Evolutionary conservation across 2,888 invertebrate species (phyloP).

Genomic region (Pachliopta kotzebuea): DNA sequence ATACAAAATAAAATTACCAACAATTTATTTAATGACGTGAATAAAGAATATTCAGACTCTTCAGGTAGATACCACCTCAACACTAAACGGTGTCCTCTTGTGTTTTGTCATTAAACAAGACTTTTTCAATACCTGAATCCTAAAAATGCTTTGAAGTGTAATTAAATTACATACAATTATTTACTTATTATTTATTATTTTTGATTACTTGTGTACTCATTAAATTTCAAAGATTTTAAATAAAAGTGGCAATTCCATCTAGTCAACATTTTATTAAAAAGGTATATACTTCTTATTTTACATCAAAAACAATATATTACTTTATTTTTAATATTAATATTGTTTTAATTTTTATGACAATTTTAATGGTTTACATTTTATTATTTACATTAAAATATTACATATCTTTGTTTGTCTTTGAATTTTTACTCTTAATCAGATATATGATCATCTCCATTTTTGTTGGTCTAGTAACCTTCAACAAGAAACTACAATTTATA

Average conservation of each 20-base stretch:
- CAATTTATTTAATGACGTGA: too few relatives aligned
- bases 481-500: too few relatives aligned
- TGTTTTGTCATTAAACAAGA: too few relatives aligned
- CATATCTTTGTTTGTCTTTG: not conserved
- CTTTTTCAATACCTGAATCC: too few relatives aligned
- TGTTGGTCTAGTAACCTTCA: too few relatives aligned
- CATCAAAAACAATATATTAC: not conserved
- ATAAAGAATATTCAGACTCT: too few relatives aligned
- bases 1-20: too few relatives aligned
- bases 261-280: slow-evolving; percentile 19
- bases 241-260: slow-evolving; percentile 13
- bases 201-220: not conserved
- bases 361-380: too few relatives aligned
- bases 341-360: not conserved
- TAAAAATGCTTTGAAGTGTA: too few relatives aligned
- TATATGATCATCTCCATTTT: not conserved
- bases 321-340: not conserved
- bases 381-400: slow-evolving; percentile 18
- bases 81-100: too few relatives aligned
- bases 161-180: too few relatives aligned
- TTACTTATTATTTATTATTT: not conserved
- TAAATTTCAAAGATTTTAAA: not conserved
- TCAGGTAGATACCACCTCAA: too few relatives aligned
- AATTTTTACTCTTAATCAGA: not conserved
- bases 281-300: not conserved